A percentile compares a stretch with the other conserved stretches of the same genome.
These are phyloP conservation scores for Anoura caudifer DNA, from an alignment of 2,113 vertebrate genomes.

Conservation along the genomic window DNA sequence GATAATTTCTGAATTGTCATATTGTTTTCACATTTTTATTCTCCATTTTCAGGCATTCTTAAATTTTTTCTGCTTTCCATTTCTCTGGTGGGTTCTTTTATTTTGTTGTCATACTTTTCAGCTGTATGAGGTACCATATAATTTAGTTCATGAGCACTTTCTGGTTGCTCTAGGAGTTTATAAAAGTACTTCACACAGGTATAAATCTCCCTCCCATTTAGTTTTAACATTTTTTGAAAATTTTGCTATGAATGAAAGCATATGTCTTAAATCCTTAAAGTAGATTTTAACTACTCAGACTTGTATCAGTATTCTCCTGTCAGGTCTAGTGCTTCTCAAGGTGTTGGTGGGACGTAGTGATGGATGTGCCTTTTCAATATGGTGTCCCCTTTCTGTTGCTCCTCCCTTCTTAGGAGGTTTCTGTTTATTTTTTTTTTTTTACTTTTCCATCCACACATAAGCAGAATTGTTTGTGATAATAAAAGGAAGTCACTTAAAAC, in stretches of 20 bases:
- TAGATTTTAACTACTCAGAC: neutral
- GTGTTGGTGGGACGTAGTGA: neutral
- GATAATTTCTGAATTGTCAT: neutral
- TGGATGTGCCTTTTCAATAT: neutral
- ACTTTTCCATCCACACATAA: neutral
- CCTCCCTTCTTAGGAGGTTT: neutral
- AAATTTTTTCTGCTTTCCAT: neutral
- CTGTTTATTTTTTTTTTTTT: neutral
- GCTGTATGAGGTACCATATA: neutral
- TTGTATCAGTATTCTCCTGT: neutral
- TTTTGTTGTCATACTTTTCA: neutral
- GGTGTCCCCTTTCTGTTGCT: neutral
- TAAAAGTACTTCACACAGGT: neutral
- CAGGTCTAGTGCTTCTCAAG: neutral
- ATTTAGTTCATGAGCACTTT: neutral
- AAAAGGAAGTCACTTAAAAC: neutral
- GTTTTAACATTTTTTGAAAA: neutral
- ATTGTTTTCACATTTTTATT: neutral
- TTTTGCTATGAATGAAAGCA: neutral
- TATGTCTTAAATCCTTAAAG: slow-evolving; percentile 7
- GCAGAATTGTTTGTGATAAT: neutral
- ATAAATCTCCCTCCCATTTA: neutral
- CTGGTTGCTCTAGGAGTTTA: neutral
- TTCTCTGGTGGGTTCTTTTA: neutral
- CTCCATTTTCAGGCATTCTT: neutral